These are phyloP conservation scores for Champsocephalus esox DNA, from an alignment of 2,797 vertebrate species.

Conservation along the genomic window DNA sequence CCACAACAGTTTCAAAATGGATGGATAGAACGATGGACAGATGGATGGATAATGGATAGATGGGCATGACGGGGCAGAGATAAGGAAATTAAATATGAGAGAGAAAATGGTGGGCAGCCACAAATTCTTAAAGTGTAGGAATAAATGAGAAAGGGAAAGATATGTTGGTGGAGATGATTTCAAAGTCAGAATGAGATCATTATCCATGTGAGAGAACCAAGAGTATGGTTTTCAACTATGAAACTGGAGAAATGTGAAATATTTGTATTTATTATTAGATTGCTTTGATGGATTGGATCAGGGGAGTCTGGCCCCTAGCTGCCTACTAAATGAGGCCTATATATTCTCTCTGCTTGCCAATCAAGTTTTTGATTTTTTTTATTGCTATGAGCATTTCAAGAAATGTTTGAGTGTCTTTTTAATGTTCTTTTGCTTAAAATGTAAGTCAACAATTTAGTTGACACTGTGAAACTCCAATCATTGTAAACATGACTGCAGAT, in stretches of 20 bases:
- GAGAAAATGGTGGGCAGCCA: slow-evolving; percentile 10
- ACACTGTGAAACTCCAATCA: neutral
- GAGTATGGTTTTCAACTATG: slow-evolving; percentile 41
- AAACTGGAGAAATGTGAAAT: slow-evolving; percentile 18
- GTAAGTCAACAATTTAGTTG: neutral
- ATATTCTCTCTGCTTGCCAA: slow-evolving; percentile 54
- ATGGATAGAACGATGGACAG: slow-evolving; percentile 22
- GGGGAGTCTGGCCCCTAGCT: slow-evolving; percentile 51
- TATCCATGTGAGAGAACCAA: slow-evolving; percentile 7
- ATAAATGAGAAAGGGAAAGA: slow-evolving; percentile 7
- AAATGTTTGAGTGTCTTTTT: slow-evolving; percentile 15
- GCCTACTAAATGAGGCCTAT: slow-evolving; percentile 57
- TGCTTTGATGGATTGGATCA: slow-evolving; percentile 53
- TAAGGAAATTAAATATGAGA: slow-evolving; percentile 16
- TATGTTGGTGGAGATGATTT: slow-evolving; percentile 24
- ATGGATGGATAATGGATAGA: slow-evolving; percentile 33
- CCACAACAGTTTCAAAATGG: slow-evolving; percentile 40
- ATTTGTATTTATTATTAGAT: slow-evolving; percentile 52
- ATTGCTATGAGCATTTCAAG: slow-evolving; percentile 18
- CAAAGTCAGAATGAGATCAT: too few relatives aligned
- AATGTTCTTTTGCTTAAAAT: slow-evolving; percentile 30
- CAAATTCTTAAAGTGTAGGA: slow-evolving; percentile 15
- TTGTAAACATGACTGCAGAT: slow-evolving; percentile 2
- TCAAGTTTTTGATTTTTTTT: slow-evolving; percentile 23
- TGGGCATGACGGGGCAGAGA: slow-evolving; percentile 31